These are phyloP conservation scores for Sarotherodon lohbergeri DNA, from an alignment of 2,113 vertebrate species.

Conservation along the genomic window DNA sequence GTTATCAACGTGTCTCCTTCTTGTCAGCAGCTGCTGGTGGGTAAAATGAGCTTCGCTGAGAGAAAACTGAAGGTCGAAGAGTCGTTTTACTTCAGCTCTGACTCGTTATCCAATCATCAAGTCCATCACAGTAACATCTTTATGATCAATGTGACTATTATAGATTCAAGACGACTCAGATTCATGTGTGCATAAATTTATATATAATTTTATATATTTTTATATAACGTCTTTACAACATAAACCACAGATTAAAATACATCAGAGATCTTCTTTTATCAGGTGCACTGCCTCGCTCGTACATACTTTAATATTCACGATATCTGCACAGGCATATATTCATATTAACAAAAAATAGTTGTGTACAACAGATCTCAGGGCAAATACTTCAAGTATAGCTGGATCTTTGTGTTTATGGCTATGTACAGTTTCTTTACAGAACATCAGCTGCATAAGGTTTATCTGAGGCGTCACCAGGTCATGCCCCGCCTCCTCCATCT, in stretches of 20 bases:
- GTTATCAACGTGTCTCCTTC: background rate
- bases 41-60: background rate
- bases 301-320: background rate
- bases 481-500: background rate
- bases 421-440: constrained; percentile 16
- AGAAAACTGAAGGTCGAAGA: background rate
- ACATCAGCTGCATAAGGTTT: background rate
- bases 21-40: background rate
- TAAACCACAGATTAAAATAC: constrained; percentile 35
- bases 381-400: constrained; percentile 46
- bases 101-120: background rate
- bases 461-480: background rate
- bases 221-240: constrained; percentile 39
- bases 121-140: background rate
- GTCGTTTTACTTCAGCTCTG: background rate
- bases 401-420: constrained; percentile 1
- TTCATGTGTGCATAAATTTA: background rate
- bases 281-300: background rate
- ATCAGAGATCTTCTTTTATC: background rate
- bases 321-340: constrained; percentile 29
- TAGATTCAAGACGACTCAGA: background rate
- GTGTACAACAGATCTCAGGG: constrained; percentile 19
- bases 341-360: constrained; percentile 45
- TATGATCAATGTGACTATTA: background rate
- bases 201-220: background rate